Evolutionary conservation across 2,113 vertebrate genomes (phyloP).

Genomic region (Pterophyllum scalare): DNA sequence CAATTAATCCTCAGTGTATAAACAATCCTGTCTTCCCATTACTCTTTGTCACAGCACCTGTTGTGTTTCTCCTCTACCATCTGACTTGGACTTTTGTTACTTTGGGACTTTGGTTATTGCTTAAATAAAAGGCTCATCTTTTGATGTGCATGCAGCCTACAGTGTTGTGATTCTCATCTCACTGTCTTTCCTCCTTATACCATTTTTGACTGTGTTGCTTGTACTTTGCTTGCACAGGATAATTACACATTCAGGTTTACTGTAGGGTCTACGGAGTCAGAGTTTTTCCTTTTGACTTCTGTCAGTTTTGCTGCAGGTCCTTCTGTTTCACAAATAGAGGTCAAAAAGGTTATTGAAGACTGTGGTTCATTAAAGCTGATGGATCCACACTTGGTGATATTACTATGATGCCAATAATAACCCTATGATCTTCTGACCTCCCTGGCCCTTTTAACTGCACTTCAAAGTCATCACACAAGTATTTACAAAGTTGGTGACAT

Average conservation of each 20-base stretch:
- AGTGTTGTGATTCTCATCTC: not conserved
- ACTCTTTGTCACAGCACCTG: not conserved
- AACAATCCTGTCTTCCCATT: not conserved
- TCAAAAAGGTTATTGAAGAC: constrained; percentile 1
- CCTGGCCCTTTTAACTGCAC: constrained; percentile 32
- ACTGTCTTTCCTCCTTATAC: not conserved
- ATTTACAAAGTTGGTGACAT: constrained; percentile 26
- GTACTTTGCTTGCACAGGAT: not conserved
- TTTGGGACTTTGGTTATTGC: not conserved
- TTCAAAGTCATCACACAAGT: constrained; percentile 29
- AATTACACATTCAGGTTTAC: constrained; percentile 6
- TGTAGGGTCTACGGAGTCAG: not conserved
- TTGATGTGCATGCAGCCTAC: not conserved
- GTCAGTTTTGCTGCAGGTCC: not conserved
- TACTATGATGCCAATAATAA: not conserved
- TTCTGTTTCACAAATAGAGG: not conserved
- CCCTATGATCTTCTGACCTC: not conserved
- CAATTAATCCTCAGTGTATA: not conserved
- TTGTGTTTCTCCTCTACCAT: not conserved
- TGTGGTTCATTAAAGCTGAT: not conserved
- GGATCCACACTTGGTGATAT: not conserved
- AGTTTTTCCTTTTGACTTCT: not conserved
- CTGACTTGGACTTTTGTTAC: not conserved
- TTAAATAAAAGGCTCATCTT: not conserved
- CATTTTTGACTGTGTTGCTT: not conserved